Conservation (phyloP, 2,888 invertebrate genomes). For the Gymnoscelis rufifasciata region DNA sequence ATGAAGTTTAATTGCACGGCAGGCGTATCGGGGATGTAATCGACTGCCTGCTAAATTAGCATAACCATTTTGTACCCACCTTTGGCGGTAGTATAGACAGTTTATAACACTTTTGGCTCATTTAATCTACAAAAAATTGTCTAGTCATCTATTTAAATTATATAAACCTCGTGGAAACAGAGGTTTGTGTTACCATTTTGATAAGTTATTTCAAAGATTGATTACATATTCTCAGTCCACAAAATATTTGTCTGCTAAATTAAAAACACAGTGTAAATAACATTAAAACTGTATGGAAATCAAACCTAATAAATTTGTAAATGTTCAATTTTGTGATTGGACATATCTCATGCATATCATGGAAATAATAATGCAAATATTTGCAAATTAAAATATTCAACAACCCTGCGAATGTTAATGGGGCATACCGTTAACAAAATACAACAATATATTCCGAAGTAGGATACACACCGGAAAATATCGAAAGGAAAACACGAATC, state of each 20-base stretch:
- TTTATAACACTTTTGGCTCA: too few relatives aligned
- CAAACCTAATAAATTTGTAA: too few relatives aligned
- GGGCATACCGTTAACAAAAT: background rate
- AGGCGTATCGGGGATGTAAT: slow-evolving; percentile 49
- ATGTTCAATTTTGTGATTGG: too few relatives aligned
- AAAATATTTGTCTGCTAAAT: too few relatives aligned
- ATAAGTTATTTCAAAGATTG: too few relatives aligned
- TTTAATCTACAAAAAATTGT: too few relatives aligned
- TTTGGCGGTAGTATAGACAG: slow-evolving; percentile 56
- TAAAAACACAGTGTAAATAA: too few relatives aligned
- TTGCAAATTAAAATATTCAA: background rate
- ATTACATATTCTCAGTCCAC: too few relatives aligned
- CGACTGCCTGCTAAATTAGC: slow-evolving; percentile 57
- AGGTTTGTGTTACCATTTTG: too few relatives aligned
- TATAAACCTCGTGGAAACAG: too few relatives aligned
- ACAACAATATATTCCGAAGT: slow-evolving; percentile 32
- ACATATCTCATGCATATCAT: background rate
- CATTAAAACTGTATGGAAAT: too few relatives aligned
- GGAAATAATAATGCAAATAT: background rate
- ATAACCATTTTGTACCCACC: slow-evolving; percentile 55
- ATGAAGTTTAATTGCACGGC: slow-evolving; percentile 60
- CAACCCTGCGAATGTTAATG: background rate
- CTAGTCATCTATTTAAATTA: too few relatives aligned
- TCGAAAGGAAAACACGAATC: slow-evolving; percentile 40
- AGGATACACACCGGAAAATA: slow-evolving; percentile 34